Evolutionary conservation across 1,140 invertebrate species (phyloP).

Genomic region (Theocolax elegans): DNA sequence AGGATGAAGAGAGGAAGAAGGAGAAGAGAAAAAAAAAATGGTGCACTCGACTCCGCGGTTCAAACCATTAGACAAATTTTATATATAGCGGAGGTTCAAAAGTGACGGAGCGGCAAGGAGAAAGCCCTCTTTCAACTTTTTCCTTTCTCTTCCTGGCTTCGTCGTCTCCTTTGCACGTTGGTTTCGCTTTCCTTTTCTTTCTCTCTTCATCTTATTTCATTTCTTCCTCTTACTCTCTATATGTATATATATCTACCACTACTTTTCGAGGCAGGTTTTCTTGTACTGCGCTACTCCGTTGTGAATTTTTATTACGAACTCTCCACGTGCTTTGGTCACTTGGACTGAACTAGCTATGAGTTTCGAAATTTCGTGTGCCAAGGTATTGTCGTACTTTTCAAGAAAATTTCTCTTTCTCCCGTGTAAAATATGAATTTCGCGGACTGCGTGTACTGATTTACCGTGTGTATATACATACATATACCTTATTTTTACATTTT

Average conservation of each 20-base stretch:
- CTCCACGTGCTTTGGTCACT: conserved; percentile 22
- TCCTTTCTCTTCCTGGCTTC: background rate
- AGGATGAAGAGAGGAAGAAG: conserved; percentile 33
- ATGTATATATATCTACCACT: too few species aligned
- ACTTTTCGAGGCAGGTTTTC: background rate
- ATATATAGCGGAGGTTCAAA: conserved; percentile 52
- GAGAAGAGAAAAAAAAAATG: conserved; percentile 37
- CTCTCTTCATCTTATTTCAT: background rate
- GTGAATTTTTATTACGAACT: conserved; percentile 26
- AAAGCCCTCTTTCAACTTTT: conserved; percentile 22
- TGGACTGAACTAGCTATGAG: too few species aligned
- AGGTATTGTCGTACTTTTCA: too few species aligned
- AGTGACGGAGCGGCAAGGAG: conserved; percentile 6
- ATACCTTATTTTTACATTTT: too few species aligned
- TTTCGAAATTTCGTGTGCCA: too few species aligned
- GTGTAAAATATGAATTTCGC: too few species aligned
- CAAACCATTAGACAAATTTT: conserved; percentile 64
- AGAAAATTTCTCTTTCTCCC: too few species aligned
- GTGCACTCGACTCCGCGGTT: too few species aligned
- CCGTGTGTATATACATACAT: too few species aligned
- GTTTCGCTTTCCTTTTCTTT: background rate
- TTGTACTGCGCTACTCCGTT: conserved; percentile 6
- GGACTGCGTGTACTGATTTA: too few species aligned
- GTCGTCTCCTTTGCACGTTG: background rate
- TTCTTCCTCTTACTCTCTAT: background rate